Conservation (phyloP, 2,113 vertebrate genomes). For the Istiophorus platypterus region DNA sequence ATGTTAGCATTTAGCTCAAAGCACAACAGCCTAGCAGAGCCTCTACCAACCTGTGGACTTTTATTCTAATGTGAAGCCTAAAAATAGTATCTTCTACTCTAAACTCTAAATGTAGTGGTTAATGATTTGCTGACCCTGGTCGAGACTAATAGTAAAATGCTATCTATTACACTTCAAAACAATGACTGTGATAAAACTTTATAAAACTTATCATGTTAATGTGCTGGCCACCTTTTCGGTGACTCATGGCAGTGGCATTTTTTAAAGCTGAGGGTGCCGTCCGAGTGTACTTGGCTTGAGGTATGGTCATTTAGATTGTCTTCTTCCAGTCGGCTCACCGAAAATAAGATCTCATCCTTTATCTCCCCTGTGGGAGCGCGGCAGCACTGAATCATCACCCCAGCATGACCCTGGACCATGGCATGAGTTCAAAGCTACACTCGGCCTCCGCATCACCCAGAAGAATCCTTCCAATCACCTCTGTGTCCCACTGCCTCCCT, state of each 20-base stretch:
- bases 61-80: too few species aligned
- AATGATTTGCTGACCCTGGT: neutral
- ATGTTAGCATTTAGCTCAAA: too few species aligned
- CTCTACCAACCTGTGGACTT: too few species aligned
- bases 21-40: too few species aligned
- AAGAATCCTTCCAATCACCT: constrained; percentile 69
- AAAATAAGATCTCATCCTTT: constrained; percentile 66
- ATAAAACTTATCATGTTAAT: neutral
- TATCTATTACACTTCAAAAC: neutral
- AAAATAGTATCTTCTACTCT: too few species aligned
- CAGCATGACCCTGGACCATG: constrained; percentile 71
- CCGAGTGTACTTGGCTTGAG: constrained; percentile 20
- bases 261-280: neutral
- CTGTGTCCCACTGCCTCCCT: constrained; percentile 62
- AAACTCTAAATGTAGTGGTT: neutral
- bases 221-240: neutral
- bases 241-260: neutral
- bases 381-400: constrained; percentile 71
- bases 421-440: constrained; percentile 70
- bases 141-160: neutral
- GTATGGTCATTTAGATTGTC: constrained; percentile 36
- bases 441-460: constrained; percentile 67
- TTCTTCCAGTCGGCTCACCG: constrained; percentile 37
- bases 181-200: constrained; percentile 6
- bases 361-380: constrained; percentile 54